Evolutionary conservation across 2,888 invertebrate species (phyloP).

Genomic region (Monopis laevigella): DNA sequence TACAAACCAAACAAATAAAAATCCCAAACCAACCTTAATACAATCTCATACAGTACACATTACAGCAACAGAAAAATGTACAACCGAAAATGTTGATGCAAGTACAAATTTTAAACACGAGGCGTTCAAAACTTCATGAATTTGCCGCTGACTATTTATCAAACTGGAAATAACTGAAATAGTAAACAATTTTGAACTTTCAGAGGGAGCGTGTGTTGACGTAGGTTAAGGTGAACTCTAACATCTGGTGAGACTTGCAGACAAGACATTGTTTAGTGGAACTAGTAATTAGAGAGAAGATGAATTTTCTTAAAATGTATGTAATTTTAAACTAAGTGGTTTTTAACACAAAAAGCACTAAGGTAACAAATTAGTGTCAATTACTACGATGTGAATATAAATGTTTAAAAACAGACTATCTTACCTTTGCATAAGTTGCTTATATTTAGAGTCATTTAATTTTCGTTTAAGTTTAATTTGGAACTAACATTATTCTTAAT

Average conservation of each 20-base stretch:
- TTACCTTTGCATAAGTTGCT: too few relatives aligned
- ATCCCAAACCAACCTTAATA: not conserved
- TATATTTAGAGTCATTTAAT: too few relatives aligned
- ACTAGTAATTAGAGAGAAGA: constrained; percentile 2
- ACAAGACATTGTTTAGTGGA: constrained; percentile 1
- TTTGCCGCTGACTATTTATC: constrained; percentile 11
- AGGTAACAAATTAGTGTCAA: not conserved
- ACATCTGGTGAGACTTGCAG: constrained; percentile 32
- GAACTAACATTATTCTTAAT: too few relatives aligned
- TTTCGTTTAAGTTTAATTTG: too few relatives aligned
- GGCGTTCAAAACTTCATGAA: constrained; percentile 9
- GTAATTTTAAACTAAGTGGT: not conserved
- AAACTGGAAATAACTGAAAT: constrained; percentile 29
- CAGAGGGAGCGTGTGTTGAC: constrained; percentile 27
- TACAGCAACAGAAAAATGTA: not conserved
- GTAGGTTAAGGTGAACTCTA: constrained; percentile 35
- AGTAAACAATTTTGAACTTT: constrained; percentile 31
- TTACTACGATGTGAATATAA: not conserved
- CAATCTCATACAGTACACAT: too few relatives aligned
- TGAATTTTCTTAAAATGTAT: not conserved
- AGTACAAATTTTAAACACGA: not conserved
- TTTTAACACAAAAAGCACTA: not conserved
- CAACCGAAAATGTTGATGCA: not conserved
- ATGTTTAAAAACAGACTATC: too few relatives aligned
- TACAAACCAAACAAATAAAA: not conserved